Conservation (phyloP, 2,888 invertebrate genomes). For the Belgica antarctica region DNA sequence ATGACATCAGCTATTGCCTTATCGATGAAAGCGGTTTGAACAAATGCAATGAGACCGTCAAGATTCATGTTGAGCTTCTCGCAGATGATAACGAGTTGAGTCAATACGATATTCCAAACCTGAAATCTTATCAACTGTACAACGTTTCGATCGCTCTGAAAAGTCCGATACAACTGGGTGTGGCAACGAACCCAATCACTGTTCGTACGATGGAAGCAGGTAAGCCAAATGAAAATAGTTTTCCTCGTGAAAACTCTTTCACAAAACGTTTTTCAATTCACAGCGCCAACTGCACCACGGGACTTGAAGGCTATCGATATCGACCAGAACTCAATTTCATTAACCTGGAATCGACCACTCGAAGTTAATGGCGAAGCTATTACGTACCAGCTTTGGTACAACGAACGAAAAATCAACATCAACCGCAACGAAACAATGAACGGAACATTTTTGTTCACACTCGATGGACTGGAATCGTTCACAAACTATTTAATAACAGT, state of each 20-base stretch:
- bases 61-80: not conserved
- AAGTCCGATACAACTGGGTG: not conserved
- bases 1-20: slow-evolving; percentile 26
- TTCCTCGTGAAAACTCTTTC: not conserved
- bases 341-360: slow-evolving; percentile 18
- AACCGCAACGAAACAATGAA: slow-evolving; percentile 29
- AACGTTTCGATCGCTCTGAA: slow-evolving; percentile 30
- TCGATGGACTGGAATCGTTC: slow-evolving; percentile 3
- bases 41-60: not conserved
- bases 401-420: slow-evolving; percentile 6
- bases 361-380: slow-evolving; percentile 35
- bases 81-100: not conserved
- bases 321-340: not conserved
- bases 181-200: not conserved
- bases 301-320: not conserved
- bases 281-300: slow-evolving; percentile 33
- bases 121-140: slow-evolving; percentile 26
- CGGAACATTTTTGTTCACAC: not conserved
- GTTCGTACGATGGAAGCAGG: slow-evolving; percentile 31
- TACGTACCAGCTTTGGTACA: slow-evolving; percentile 38
- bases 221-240: slow-evolving; percentile 14
- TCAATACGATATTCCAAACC: not conserved
- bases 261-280: not conserved
- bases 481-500: slow-evolving; percentile 29
- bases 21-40: not conserved